These are phyloP conservation scores for Hymenochirus boettgeri DNA, from an alignment of 2,113 vertebrate genomes.

Conservation along the genomic window DNA sequence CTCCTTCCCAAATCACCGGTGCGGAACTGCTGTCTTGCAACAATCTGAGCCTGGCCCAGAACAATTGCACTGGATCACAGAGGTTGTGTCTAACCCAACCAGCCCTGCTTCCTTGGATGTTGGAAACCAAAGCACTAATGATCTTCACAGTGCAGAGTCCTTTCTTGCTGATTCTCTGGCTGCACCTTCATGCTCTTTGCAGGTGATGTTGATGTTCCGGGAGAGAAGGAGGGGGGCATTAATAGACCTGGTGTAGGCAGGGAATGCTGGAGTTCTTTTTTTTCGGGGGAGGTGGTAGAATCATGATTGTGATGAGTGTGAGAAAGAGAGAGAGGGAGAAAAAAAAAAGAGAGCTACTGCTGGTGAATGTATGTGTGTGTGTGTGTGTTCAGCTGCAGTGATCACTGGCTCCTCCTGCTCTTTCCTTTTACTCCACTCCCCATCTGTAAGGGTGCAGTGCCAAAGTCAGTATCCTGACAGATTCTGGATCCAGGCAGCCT, in stretches of 20 bases:
- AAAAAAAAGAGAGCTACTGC: constrained; percentile 23
- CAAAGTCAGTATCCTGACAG: constrained; percentile 41
- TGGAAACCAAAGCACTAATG: constrained; percentile 24
- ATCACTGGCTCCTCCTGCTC: constrained; percentile 53
- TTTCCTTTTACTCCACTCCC: constrained; percentile 41
- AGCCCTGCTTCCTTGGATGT: constrained; percentile 26
- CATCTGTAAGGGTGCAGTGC: constrained; percentile 44
- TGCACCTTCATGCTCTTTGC: constrained; percentile 10
- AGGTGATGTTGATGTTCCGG: constrained; percentile 3
- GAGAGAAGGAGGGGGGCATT: background rate
- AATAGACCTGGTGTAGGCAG: background rate
- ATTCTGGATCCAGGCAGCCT: no score
- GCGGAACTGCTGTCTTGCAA: constrained; percentile 28
- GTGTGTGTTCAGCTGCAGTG: constrained; percentile 52
- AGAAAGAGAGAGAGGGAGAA: background rate
- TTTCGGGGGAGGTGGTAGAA: constrained; percentile 28
- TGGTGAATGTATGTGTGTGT: constrained; percentile 44
- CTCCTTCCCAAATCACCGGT: constrained; percentile 30
- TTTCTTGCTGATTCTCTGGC: background rate
- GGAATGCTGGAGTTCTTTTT: constrained; percentile 1
- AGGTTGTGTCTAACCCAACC: constrained; percentile 6
- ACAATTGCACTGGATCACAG: background rate
- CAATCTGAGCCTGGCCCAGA: constrained; percentile 5
- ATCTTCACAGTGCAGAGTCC: constrained; percentile 11
- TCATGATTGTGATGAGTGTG: constrained; percentile 24